Evolutionary conservation across 2,797 vertebrate genomes (phyloP).

Genomic region (Huso huso): DNA sequence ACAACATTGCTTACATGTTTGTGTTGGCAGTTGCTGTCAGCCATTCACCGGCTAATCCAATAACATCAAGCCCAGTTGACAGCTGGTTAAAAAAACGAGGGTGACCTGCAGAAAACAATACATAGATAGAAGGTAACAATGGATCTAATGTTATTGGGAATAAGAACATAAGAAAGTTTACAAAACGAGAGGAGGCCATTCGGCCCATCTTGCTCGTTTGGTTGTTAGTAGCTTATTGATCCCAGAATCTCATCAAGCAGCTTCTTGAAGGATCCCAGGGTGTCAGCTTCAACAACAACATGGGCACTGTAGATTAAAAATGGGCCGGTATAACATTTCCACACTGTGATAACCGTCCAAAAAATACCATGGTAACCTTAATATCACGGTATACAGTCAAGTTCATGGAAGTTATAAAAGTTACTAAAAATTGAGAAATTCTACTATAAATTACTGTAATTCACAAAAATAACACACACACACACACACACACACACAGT

Average conservation of each 20-base stretch:
- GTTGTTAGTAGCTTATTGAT: no score
- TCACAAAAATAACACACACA: no score
- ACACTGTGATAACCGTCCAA: conserved; percentile 9
- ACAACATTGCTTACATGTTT: conserved; percentile 40
- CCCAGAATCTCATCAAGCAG: no score
- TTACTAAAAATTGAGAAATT: no score
- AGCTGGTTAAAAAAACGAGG: conserved; percentile 57
- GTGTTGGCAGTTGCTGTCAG: conserved; percentile 56
- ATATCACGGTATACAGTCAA: no score
- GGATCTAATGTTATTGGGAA: background rate
- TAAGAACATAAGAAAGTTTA: background rate
- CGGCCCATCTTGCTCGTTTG: no score
- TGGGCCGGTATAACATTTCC: conserved; percentile 12
- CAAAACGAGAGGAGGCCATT: no score
- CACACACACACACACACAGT: no score
- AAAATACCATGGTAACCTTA: background rate
- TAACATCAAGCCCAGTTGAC: conserved; percentile 53
- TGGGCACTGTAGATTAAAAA: conserved; percentile 21
- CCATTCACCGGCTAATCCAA: conserved; percentile 53
- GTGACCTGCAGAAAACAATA: conserved; percentile 35
- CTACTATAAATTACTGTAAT: no score
- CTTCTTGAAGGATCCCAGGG: no score
- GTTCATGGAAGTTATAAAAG: no score
- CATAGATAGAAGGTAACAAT: background rate
- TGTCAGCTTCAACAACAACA: background rate